Evolutionary conservation across 2,113 vertebrate genomes (phyloP), one percentile per base, ranked within the genome.

Genomic region (Brachyistius frenatus): DNA sequence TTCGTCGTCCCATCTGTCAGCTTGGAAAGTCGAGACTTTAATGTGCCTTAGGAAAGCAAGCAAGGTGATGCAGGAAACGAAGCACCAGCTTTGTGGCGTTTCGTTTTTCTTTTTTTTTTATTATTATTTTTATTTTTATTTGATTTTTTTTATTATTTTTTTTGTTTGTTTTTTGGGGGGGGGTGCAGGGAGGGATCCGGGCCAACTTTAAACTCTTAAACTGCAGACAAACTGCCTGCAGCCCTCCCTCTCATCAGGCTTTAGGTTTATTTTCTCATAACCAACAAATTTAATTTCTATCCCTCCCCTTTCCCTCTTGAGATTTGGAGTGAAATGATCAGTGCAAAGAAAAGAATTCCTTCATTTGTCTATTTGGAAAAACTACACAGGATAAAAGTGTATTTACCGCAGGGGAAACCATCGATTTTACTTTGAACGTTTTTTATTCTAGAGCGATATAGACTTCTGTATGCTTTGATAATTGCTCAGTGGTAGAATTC

Each of bases 21-120:
- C 60, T 78, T 56, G 80, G 75, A 76, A 23, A 23, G 23, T 23
- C 23, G 23, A 75, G 76, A 82, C 65, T 80, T 88, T 92, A 86
- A 84, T 90, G 97, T 98, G 97, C 97, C 97, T 99, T 99, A 98
- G 92, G 95, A 94, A 91, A 94, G 94, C 88, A 89, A 94, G 47
- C 88, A 89, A 94, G 47, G 88, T 84, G 92, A 91, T 95, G 94
- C 94, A 96, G 78, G 60, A 93, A 92, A 68, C 7, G 75, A 85
- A 92, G 90, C 93, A 64, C 89, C 86, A 89, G 89, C 78, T 63
- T 5, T 47, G 0, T 58, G 87, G 78, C 82, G 85, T 79, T 84
- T 77, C 11, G 30, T 74, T 73, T 78, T 53, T 62, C 35, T 16
- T 54, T 33, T 16, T 13, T 57, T 35, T n/a, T 9, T 16, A 37